Evolutionary conservation across 2,113 vertebrate genomes (phyloP), one percentile per base, ranked within the genome.

Genomic region (Myxocyprinus asiaticus): DNA sequence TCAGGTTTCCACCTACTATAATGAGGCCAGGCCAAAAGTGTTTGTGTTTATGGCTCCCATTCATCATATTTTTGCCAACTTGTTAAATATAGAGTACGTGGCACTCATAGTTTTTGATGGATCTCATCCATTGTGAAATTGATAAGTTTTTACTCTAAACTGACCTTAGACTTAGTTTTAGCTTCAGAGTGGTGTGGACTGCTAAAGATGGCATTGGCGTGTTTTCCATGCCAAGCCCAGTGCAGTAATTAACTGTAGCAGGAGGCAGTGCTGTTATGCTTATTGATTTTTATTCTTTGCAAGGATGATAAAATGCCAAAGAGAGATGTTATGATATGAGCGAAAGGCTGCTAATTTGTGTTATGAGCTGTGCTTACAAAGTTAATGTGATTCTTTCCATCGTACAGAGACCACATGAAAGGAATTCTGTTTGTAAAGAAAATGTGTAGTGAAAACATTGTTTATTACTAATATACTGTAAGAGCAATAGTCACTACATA

Each of bases 161-260:
- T 89, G 86, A 91, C 89, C 87, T 75, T 81, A 33, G 22, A 33
- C 22, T 33, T 33, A 53, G 67, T 58, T 81, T 82, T 65, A 85
- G 82, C 86, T 80, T 71, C 82, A 81, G 73, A 74, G 85, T 78
- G 68, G 66, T 81, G 79, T 79, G 84, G 79, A 85, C 86, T 88
- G 79, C 43, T 90, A 88, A 87, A 84, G 84, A 88, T 85, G 83
- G 81, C 56, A n/a, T 76, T 78, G 79, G 72, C 76, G 74, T 78
- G 76, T 86, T 85, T 69, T 77, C 68, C 85, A 80, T 69, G 84
- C 87, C 85, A 65, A 81, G 81, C 85, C 55, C 77, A 77, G 43
- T 82, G 81, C 85, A 78, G 84, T 89, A 91, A 90, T 92, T 90
- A 89, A 84, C 86, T 79, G 79, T 79, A 84, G 87, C 85, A 85